phyloP scores from a whole-genome alignment of 2,888 invertebrate genomes.

The Eudasyphora cyanicolor region DNA sequence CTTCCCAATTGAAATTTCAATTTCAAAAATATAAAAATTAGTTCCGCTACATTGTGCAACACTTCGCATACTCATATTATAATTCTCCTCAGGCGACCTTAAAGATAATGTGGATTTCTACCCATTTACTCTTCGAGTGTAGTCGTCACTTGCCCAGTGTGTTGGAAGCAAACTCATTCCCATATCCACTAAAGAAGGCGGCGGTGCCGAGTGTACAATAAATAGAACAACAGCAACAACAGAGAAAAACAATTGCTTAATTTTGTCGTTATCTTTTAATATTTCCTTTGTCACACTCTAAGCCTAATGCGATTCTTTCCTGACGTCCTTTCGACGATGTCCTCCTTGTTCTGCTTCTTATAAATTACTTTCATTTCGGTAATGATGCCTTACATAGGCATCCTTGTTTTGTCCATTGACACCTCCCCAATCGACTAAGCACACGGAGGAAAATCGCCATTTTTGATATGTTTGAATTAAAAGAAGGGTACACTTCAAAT shows the following conservation, averaged over 20 bases:
- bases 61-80: too few relatives aligned
- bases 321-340: neutral
- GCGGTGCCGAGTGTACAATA: neutral
- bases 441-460: too few relatives aligned
- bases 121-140: neutral
- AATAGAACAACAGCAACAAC: neutral
- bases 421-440: neutral
- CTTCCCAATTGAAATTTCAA: too few relatives aligned
- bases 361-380: slow-evolving; percentile 43
- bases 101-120: too few relatives aligned
- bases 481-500: too few relatives aligned
- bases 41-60: too few relatives aligned
- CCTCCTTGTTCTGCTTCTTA: slow-evolving; percentile 4
- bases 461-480: too few relatives aligned
- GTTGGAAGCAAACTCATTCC: neutral
- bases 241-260: slow-evolving; percentile 22
- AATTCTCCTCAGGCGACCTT: too few relatives aligned
- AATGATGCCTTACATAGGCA: neutral
- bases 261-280: slow-evolving; percentile 32
- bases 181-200: neutral
- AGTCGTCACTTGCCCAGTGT: neutral
- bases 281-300: slow-evolving; percentile 41
- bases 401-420: neutral
- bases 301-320: slow-evolving; percentile 32
- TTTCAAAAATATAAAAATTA: too few relatives aligned